Evolutionary conservation across 2,888 invertebrate species (phyloP).

Genomic region (Cetonia aurata): DNA sequence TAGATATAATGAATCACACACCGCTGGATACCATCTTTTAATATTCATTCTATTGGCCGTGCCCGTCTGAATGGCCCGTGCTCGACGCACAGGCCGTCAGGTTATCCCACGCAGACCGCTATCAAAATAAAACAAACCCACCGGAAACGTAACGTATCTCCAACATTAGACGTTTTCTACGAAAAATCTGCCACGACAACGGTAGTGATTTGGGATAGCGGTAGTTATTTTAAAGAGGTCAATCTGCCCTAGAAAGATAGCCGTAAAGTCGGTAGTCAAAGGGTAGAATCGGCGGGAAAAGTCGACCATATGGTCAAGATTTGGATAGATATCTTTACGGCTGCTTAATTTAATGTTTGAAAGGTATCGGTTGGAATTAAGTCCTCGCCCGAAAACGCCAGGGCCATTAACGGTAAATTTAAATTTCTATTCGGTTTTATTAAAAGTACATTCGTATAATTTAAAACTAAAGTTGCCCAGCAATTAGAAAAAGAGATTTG

Average conservation of each 20-base stretch:
- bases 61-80: slow-evolving; percentile 56
- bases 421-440: slow-evolving; percentile 16
- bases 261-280: slow-evolving; percentile 42
- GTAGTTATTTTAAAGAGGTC: slow-evolving; percentile 27
- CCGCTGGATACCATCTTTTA: slow-evolving; percentile 54
- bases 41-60: slow-evolving; percentile 51
- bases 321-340: slow-evolving; percentile 43
- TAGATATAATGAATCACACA: slow-evolving; percentile 55
- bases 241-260: slow-evolving; percentile 20
- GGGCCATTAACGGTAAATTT: slow-evolving; percentile 49
- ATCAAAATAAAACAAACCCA: slow-evolving; percentile 60
- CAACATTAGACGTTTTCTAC: slow-evolving; percentile 40
- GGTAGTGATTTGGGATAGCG: slow-evolving; percentile 41
- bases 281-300: slow-evolving; percentile 38
- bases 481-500: too few species aligned
- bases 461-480: too few species aligned
- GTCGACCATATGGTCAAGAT: slow-evolving; percentile 51
- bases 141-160: slow-evolving; percentile 58
- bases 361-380: slow-evolving; percentile 48
- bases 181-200: slow-evolving; percentile 46
- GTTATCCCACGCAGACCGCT: slow-evolving; percentile 59
- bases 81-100: slow-evolving; percentile 57
- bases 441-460: neutral
- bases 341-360: slow-evolving; percentile 49
- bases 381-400: slow-evolving; percentile 49